These are phyloP conservation scores for Chelon auratus DNA, from an alignment of 2,797 vertebrate species.

Conservation along the genomic window DNA sequence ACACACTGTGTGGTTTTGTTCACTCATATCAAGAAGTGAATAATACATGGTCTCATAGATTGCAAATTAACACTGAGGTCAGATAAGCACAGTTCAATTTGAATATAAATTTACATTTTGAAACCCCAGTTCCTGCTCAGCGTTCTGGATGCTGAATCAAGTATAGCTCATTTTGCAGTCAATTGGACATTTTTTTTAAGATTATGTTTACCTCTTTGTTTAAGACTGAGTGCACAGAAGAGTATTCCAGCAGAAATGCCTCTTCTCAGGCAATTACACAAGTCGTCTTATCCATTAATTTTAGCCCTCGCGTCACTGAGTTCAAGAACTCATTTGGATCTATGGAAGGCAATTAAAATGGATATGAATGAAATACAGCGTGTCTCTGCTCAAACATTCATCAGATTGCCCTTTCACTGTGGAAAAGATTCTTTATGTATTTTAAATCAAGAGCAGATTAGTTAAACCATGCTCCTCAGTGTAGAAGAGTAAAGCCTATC, in stretches of 20 bases:
- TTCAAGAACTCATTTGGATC: conserved; percentile 55
- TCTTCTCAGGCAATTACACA: conserved; percentile 46
- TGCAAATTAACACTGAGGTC: conserved; percentile 76
- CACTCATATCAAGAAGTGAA: conserved; percentile 70
- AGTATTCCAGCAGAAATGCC: conserved; percentile 22
- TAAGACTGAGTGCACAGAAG: conserved; percentile 12
- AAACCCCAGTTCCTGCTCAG: conserved; percentile 30
- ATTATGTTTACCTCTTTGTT: conserved; percentile 37
- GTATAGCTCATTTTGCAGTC: not conserved
- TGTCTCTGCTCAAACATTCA: conserved; percentile 38
- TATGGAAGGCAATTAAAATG: conserved; percentile 58
- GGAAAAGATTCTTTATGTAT: conserved; percentile 12
- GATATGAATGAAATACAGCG: conserved; percentile 49
- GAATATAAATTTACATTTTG: conserved; percentile 70
- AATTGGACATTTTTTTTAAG: conserved; percentile 30
- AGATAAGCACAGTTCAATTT: conserved; percentile 73
- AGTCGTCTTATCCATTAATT: conserved; percentile 44
- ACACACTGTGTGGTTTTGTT: conserved; percentile 56
- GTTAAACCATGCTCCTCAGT: conserved; percentile 2
- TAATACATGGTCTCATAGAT: conserved; percentile 74
- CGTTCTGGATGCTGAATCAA: conserved; percentile 34
- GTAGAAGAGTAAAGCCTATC: too few species aligned
- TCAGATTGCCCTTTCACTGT: conserved; percentile 36
- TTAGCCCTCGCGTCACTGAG: conserved; percentile 47
- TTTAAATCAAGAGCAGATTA: conserved; percentile 19